Conservation (phyloP, 2,797 vertebrate species). For the Arctocebus calabarensis region DNA sequence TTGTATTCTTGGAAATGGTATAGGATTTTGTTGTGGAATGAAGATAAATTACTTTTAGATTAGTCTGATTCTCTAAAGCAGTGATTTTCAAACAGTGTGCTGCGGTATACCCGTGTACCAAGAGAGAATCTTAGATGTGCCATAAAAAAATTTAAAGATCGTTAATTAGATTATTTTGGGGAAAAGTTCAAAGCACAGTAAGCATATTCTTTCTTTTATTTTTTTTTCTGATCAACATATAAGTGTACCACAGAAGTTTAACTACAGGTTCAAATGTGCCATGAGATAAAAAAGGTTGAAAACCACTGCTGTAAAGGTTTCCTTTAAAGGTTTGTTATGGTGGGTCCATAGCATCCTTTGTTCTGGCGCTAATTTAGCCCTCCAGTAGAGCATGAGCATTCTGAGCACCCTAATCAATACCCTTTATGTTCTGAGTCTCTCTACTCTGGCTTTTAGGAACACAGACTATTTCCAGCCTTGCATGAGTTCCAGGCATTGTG, state of each 20-base stretch:
- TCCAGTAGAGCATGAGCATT: neutral
- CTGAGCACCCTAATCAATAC: neutral
- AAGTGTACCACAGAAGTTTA: too few relatives aligned
- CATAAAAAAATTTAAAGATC: too few relatives aligned
- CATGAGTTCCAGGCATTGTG: too few relatives aligned
- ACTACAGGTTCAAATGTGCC: too few relatives aligned
- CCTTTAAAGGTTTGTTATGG: neutral
- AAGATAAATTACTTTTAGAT: neutral
- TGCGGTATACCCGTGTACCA: too few relatives aligned
- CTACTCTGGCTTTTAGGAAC: neutral
- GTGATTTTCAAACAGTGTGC: too few relatives aligned
- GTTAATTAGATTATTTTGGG: too few relatives aligned
- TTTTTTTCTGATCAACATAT: too few relatives aligned
- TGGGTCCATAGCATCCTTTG: neutral
- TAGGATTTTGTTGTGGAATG: neutral
- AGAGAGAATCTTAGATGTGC: too few relatives aligned
- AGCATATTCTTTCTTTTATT: too few relatives aligned
- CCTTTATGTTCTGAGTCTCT: neutral
- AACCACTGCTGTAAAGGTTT: neutral
- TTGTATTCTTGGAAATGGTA: neutral
- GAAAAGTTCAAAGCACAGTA: too few relatives aligned
- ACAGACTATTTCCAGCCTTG: neutral
- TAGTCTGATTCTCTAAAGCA: neutral
- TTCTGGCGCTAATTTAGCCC: neutral
- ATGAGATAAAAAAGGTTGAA: too few relatives aligned